These are phyloP conservation scores for Andricus curvator DNA, from an alignment of 2,888 invertebrate genomes.

Conservation along the genomic window DNA sequence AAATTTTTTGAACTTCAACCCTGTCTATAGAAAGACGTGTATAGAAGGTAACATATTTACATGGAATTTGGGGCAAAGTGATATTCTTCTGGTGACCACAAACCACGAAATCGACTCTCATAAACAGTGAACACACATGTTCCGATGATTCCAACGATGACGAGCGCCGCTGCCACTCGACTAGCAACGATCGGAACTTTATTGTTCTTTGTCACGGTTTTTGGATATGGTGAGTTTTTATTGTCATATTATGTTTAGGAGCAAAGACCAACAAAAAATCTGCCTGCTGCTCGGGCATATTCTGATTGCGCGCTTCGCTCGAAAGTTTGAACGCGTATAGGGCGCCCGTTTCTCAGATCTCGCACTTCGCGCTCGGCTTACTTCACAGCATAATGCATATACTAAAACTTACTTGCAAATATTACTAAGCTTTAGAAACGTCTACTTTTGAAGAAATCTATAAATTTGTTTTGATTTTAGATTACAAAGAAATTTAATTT, in stretches of 20 bases:
- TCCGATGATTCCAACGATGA: conserved; percentile 69
- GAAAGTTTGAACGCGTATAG: too few species aligned
- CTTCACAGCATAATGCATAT: too few species aligned
- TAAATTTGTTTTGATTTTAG: too few species aligned
- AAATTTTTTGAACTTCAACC: not conserved
- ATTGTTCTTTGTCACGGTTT: conserved; percentile 62
- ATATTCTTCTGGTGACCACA: not conserved
- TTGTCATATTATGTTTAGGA: not conserved
- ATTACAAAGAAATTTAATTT: too few species aligned
- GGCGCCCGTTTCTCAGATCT: too few species aligned
- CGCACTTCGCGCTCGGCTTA: too few species aligned
- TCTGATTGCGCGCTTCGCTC: too few species aligned
- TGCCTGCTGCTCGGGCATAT: too few species aligned
- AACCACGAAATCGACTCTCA: not conserved
- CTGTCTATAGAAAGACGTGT: not conserved
- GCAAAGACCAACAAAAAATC: not conserved
- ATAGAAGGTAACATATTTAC: not conserved
- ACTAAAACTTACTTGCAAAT: too few species aligned
- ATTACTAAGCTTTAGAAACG: too few species aligned
- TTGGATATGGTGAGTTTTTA: conserved; percentile 67
- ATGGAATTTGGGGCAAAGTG: not conserved
- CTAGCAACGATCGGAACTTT: conserved; percentile 64
- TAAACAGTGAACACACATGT: conserved; percentile 63
- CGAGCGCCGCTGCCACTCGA: conserved; percentile 55
- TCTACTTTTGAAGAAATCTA: too few species aligned